These are phyloP conservation scores for Heterochromis multidens DNA, from an alignment of 2,113 vertebrate genomes.

Conservation along the genomic window DNA sequence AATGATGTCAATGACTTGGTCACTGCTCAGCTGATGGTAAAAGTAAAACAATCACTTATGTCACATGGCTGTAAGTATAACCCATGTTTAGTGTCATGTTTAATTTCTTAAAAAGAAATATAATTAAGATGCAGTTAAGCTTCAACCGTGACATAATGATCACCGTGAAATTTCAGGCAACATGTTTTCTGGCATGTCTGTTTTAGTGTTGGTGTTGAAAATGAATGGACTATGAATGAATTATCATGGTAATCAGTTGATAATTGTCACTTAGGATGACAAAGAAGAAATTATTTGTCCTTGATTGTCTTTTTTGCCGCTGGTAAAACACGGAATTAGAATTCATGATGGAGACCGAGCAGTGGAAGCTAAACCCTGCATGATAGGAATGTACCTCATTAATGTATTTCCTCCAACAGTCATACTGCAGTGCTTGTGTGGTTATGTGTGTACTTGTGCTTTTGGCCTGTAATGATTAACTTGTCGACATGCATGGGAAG, in stretches of 20 bases:
- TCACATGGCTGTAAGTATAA: neutral
- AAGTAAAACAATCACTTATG: neutral
- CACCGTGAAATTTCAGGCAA: too few species aligned
- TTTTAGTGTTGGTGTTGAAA: neutral
- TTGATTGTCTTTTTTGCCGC: neutral
- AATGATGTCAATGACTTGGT: neutral
- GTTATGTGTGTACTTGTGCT: neutral
- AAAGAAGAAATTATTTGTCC: neutral
- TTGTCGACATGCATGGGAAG: too few species aligned
- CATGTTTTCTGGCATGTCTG: neutral
- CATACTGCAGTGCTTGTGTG: neutral
- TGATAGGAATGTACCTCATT: neutral
- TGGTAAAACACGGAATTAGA: neutral
- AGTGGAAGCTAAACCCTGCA: neutral
- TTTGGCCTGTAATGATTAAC: neutral
- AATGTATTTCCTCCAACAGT: neutral
- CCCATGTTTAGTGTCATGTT: neutral
- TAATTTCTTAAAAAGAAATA: too few species aligned
- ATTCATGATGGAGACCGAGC: neutral
- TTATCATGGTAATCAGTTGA: slow-evolving; percentile 25
- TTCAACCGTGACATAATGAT: neutral
- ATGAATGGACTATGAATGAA: neutral
- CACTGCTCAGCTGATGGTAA: neutral
- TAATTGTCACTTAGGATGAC: slow-evolving; percentile 1
- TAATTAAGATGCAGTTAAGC: neutral